Evolutionary conservation across 1,140 invertebrate genomes (phyloP), one percentile per base, ranked within the genome.

Genomic region (Lordiphosa clarofinis): DNA sequence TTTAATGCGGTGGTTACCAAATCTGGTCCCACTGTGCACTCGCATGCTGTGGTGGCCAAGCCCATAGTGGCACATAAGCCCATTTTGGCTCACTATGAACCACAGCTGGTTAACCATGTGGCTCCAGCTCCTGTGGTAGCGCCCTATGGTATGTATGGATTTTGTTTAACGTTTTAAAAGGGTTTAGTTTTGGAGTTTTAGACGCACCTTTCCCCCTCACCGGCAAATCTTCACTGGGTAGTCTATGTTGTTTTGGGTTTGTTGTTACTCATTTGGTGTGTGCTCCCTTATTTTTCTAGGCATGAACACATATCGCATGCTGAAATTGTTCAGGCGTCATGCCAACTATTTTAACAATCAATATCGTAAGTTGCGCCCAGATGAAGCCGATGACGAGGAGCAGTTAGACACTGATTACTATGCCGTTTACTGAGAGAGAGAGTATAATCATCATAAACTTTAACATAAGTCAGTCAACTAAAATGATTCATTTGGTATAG

Each of bases 1-100:
- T 92, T 92, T 72, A 92, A 92, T 61, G 91, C 91, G 3, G 90
- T 92, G 1, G 91, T 92, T 0, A 90, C 90, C 1, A 92, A 91
- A 72, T 90, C 90, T 7, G 91, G 89, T 3, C 90, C 92, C 39
- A 90, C 89, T 47, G 81, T 91, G 31, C 91, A 91, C 46, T 79
- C 87, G 8, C 87, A 87, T 54, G 63, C 87, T 0, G 48, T 89
- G 52, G 86, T 89, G 33, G 71, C 86, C 4, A 87, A 78, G 36
- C 86, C 87, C 15, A 67, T 86, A 52, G 67, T 76, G 39, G 70
- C 75, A 9, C 87, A 88, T 43, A 88, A 88, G 44, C 76, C 86
- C n/a, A 57, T 82, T 4, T 44, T 79, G 47, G 49, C 68, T 37
- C 87, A 87, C 43, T 73, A 86, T 33, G 76, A 76, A 3, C 69